Evolutionary conservation across 2,113 vertebrate species (phyloP).

Genomic region (Paedocypris sp.): DNA sequence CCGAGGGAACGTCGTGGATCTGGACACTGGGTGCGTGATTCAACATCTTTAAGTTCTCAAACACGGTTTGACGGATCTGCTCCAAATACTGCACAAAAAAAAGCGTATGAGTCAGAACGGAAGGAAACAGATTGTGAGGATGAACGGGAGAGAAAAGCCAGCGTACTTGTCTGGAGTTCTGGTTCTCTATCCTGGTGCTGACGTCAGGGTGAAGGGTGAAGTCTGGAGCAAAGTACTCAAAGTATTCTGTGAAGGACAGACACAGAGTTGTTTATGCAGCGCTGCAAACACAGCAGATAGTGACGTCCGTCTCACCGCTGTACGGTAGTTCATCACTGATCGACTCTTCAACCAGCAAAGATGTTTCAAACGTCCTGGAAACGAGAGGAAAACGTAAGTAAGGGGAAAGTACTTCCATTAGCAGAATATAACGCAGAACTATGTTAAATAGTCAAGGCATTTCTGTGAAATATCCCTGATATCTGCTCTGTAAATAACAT

Average conservation of each 20-base stretch:
- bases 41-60: slow-evolving; percentile 96
- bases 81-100: slow-evolving; percentile 75
- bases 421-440: background rate
- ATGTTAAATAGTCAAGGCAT: background rate
- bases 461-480: too few relatives aligned
- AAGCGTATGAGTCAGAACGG: background rate
- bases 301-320: slow-evolving; percentile 78
- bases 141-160: background rate
- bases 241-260: slow-evolving; percentile 73
- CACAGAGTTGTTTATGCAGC: too few relatives aligned
- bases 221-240: slow-evolving; percentile 96
- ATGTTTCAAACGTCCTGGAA: slow-evolving; percentile 91
- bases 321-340: slow-evolving; percentile 96
- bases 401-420: background rate
- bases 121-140: background rate
- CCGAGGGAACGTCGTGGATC: slow-evolving; percentile 93
- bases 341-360: slow-evolving; percentile 84
- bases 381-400: background rate
- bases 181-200: slow-evolving; percentile 97
- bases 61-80: slow-evolving; percentile 94
- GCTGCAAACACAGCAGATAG: too few relatives aligned
- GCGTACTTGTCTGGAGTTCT: slow-evolving; percentile 92
- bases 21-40: slow-evolving; percentile 96
- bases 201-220: slow-evolving; percentile 97
- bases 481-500: too few relatives aligned